Conservation (phyloP, 2,113 vertebrate genomes). For the Emydura subglobosa region DNA sequence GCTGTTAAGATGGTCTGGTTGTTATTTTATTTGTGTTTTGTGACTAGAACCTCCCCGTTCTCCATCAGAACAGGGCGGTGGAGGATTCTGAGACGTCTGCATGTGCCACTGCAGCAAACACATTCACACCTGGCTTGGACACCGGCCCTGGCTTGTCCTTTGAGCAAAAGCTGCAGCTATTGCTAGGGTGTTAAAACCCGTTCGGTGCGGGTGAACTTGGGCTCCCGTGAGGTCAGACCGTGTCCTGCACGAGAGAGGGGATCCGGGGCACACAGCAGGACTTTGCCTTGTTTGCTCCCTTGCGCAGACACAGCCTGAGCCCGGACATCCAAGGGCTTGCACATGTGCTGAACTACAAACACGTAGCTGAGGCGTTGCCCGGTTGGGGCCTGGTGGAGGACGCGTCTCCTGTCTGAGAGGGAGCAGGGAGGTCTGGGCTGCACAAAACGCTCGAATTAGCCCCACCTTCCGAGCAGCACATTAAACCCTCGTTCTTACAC, state of each 20-base stretch:
- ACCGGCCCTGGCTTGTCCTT: not conserved
- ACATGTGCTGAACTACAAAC: not conserved
- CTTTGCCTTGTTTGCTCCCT: not conserved
- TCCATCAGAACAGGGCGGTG: not conserved
- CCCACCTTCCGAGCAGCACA: not conserved
- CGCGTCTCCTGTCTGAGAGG: not conserved
- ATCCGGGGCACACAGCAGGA: not conserved
- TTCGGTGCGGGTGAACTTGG: not conserved
- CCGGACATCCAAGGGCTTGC: not conserved
- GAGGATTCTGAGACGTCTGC: not conserved
- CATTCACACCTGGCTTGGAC: not conserved
- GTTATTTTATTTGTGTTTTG: not conserved
- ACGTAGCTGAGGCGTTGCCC: not conserved
- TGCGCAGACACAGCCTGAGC: not conserved
- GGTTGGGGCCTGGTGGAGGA: not conserved
- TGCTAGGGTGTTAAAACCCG: not conserved
- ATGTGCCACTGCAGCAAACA: not conserved
- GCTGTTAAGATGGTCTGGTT: not conserved
- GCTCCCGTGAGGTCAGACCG: not conserved
- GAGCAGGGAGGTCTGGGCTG: not conserved
- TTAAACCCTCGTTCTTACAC: not conserved
- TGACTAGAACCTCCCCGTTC: not conserved
- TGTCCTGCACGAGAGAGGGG: not conserved
- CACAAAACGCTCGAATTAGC: slow-evolving; percentile 26
- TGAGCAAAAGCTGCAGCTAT: not conserved